Percentiles rank a stretch among this genome's conserved stretches.
These are phyloP conservation scores for Drosophila oshimai DNA, from an alignment of 1,140 invertebrate genomes.

Conservation along the genomic window DNA sequence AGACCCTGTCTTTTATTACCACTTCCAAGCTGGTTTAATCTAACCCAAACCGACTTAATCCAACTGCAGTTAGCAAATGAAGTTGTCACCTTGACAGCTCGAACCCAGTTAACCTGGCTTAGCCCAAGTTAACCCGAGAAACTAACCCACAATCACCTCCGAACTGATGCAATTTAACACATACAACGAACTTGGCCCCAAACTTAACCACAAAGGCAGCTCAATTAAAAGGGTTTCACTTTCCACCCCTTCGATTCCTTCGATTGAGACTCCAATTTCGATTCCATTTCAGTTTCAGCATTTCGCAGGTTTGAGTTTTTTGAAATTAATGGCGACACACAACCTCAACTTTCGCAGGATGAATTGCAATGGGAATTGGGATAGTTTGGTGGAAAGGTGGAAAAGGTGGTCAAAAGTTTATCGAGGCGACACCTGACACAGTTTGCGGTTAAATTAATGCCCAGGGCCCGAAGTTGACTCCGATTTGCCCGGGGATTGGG, in stretches of 20 bases:
- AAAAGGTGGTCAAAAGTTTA: conserved; percentile 4
- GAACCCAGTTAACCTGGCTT: not conserved
- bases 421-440: conserved; percentile 27
- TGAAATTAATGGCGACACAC: conserved; percentile 40
- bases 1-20: not conserved
- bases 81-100: not conserved
- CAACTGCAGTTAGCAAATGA: conserved; percentile 2
- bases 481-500: conserved; percentile 3
- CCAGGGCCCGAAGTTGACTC: not conserved
- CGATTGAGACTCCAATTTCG: conserved; percentile 18
- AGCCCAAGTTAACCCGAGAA: conserved; percentile 11
- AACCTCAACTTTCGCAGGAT: conserved; percentile 23
- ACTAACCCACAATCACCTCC: conserved; percentile 12
- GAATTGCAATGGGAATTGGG: conserved; percentile 37
- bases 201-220: conserved; percentile 6
- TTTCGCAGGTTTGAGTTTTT: conserved; percentile 7
- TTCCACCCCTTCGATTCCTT: not conserved
- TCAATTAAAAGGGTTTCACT: conserved; percentile 28
- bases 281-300: not conserved
- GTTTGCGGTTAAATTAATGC: conserved; percentile 21
- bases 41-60: not conserved
- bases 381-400: not conserved
- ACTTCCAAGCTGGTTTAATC: not conserved
- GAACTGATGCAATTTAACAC: conserved; percentile 11
- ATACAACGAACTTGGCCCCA: not conserved